Evolutionary conservation across 2,113 vertebrate genomes (phyloP).

Genomic region (Megaleporinus macrocephalus): DNA sequence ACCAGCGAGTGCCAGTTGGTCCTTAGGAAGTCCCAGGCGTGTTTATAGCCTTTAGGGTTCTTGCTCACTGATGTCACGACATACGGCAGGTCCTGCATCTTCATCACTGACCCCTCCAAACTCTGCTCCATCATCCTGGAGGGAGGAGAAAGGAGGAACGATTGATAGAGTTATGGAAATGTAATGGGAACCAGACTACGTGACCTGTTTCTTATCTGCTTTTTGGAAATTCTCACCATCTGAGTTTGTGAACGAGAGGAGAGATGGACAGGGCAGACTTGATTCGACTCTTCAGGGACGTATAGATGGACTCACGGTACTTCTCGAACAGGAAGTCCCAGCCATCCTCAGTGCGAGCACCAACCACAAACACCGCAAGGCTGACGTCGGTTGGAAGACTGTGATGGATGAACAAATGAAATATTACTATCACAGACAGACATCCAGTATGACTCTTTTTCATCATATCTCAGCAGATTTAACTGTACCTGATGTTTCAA

Average conservation of each 20-base stretch:
- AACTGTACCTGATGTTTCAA: no score
- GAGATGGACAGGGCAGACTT: slow-evolving; percentile 80
- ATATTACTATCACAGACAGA: not conserved
- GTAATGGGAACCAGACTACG: no score
- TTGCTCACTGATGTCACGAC: slow-evolving; percentile 77
- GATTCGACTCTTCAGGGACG: slow-evolving; percentile 76
- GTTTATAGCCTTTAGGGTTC: slow-evolving; percentile 80
- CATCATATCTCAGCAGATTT: no score
- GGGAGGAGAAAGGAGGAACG: not conserved
- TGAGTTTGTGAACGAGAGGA: slow-evolving; percentile 79
- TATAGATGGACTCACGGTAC: slow-evolving; percentile 78
- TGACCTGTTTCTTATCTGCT: slow-evolving; percentile 16
- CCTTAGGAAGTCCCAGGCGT: slow-evolving; percentile 86
- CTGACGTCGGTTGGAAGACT: slow-evolving; percentile 87
- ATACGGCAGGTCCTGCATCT: slow-evolving; percentile 85
- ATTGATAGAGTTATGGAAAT: no score
- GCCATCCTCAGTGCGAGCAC: slow-evolving; percentile 81
- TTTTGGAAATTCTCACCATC: slow-evolving; percentile 68
- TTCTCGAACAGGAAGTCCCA: slow-evolving; percentile 90
- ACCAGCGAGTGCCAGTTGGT: slow-evolving; percentile 84
- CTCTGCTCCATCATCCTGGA: slow-evolving; percentile 87
- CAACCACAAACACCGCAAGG: slow-evolving; percentile 83
- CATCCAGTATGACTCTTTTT: not conserved
- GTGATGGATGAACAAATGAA: not conserved
- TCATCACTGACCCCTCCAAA: slow-evolving; percentile 83